Evolutionary conservation across 2,888 invertebrate genomes (phyloP), one percentile per base, ranked within the genome.

Genomic region (Clusia tigrina): DNA sequence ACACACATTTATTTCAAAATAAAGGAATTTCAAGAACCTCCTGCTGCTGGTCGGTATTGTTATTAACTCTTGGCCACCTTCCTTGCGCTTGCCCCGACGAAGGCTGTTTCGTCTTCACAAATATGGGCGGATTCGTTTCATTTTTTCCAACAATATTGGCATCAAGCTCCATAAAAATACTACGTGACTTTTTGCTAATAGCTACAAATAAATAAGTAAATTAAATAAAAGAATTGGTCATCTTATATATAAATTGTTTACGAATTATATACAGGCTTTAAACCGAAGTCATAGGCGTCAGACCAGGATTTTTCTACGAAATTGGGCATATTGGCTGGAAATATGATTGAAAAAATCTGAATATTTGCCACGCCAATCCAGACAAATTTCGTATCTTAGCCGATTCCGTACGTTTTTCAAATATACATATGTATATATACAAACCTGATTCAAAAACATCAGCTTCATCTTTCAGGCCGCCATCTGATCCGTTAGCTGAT

Each of bases 181-280:
- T 92, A 17, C 95, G 89, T 0, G 95, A 95, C 81, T 93, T 92
- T 85, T 93, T 93, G 76, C 93, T 91, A 70, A 94, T 93, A 70
- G 91, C 94, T 93, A 17, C 0, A 54, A 20, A 9, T 52, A 2
- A 32, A 20, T n/a, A n/a, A 26, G n/a, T n/a, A n/a, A n/a, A n/a
- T n/a, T n/a, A n/a, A n/a, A n/a, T n/a, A n/a, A n/a, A n/a, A n/a
- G n/a, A n/a, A n/a, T n/a, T n/a, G n/a, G n/a, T n/a, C n/a, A n/a
- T n/a, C n/a, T n/a, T n/a, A n/a, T n/a, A n/a, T n/a, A n/a, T n/a
- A n/a, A n/a, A n/a, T n/a, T n/a, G n/a, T n/a, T n/a, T n/a, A n/a
- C n/a, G n/a, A n/a, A n/a, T n/a, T n/a, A n/a, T n/a, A n/a, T n/a
- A n/a, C n/a, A n/a, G n/a, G n/a, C n/a, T n/a, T n/a, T n/a, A n/a